A percentile compares a stretch with the other conserved stretches of the same genome.
Conservation (phyloP, 2,888 invertebrate genomes). For the Hipparchia semele region DNA sequence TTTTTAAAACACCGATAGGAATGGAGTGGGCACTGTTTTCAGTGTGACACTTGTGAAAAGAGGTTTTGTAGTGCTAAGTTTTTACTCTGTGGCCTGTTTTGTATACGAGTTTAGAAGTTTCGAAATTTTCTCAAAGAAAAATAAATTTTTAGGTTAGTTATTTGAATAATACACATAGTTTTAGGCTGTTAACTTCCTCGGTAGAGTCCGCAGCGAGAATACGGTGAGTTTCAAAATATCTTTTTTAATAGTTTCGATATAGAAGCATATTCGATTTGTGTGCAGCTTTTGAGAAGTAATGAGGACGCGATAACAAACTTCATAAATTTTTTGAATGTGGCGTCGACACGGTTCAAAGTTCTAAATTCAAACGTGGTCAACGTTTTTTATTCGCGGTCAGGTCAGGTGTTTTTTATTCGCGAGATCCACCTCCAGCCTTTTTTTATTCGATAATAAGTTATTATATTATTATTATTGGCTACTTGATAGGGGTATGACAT, state of each 20-base stretch:
- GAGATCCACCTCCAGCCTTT: no score
- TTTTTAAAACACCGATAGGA: constrained; percentile 44
- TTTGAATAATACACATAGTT: background rate
- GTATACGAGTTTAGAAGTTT: constrained; percentile 41
- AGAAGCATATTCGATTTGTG: background rate
- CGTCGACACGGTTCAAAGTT: no score
- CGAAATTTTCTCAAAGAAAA: constrained; percentile 19
- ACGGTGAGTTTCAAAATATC: constrained; percentile 16
- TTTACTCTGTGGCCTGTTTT: constrained; percentile 41
- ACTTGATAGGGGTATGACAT: no score
- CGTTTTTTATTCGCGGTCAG: no score
- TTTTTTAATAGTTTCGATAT: background rate
- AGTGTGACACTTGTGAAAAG: constrained; percentile 37
- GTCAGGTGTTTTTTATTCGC: no score
- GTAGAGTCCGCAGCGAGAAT: background rate
- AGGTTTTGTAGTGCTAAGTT: constrained; percentile 33
- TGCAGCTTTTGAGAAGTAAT: background rate
- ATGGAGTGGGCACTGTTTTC: constrained; percentile 39
- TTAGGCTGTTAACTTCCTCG: background rate
- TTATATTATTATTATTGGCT: no score
- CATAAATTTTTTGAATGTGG: no score
- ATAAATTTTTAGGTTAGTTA: constrained; percentile 2
- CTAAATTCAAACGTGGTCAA: no score
- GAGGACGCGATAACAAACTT: no score
- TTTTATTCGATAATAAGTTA: no score